These are phyloP conservation scores for Lepisosteus oculatus DNA, from an alignment of 2,113 vertebrate species.

Conservation along the genomic window DNA sequence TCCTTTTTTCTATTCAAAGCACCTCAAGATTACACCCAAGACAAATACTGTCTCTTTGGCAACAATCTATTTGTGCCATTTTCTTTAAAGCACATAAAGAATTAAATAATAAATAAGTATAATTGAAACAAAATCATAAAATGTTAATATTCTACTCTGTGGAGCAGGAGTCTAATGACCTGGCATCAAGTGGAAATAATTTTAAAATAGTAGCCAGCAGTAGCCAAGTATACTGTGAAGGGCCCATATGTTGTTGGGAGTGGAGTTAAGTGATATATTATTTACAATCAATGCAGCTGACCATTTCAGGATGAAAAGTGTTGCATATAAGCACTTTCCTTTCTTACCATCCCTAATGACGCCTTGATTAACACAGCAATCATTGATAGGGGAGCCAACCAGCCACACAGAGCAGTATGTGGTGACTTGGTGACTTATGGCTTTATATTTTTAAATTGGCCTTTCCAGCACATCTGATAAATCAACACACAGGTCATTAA, in stretches of 20 bases:
- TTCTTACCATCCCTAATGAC: constrained; percentile 32
- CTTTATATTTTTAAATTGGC: constrained; percentile 65
- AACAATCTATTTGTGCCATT: neutral
- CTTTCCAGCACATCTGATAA: constrained; percentile 68
- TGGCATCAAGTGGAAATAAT: constrained; percentile 7
- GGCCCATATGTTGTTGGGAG: constrained; percentile 8
- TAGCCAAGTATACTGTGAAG: neutral
- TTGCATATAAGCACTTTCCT: constrained; percentile 19
- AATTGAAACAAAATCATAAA: constrained; percentile 9
- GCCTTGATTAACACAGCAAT: constrained; percentile 40
- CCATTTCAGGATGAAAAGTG: constrained; percentile 18
- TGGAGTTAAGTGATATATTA: constrained; percentile 11
- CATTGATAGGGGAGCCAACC: constrained; percentile 14
- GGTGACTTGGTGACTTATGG: constrained; percentile 52
- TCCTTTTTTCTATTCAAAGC: neutral
- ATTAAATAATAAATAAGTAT: neutral
- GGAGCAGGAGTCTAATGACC: constrained; percentile 4
- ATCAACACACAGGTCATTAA: constrained; percentile 78
- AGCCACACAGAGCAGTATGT: constrained; percentile 5
- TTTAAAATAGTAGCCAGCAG: constrained; percentile 8
- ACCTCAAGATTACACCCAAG: constrained; percentile 16
- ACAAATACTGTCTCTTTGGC: neutral
- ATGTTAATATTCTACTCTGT: neutral
- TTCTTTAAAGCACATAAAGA: neutral
- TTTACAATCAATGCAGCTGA: constrained; percentile 29